phyloP scores from a whole-genome alignment of 53 echinoderm and acorn worm genomes.

The Echinometra lucunter region DNA sequence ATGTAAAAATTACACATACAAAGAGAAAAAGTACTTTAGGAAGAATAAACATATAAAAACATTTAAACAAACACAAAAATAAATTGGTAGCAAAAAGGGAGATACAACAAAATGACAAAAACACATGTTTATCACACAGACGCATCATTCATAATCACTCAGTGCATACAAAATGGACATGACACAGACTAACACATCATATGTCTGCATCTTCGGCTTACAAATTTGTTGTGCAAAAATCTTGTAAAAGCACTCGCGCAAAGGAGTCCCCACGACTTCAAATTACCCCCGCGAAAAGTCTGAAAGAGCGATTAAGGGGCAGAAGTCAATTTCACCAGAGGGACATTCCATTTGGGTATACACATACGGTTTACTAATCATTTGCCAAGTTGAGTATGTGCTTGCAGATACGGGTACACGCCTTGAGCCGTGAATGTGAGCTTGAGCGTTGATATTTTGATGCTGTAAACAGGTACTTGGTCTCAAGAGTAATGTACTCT shows the following conservation, averaged over 20 bases:
- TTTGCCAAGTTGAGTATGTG: constrained; percentile 26
- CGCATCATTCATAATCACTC: constrained; percentile 14
- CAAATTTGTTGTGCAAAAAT: constrained; percentile 60
- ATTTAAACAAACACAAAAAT: constrained; percentile 21
- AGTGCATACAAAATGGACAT: not conserved
- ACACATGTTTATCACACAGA: constrained; percentile 26
- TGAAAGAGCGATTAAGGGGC: constrained; percentile 21
- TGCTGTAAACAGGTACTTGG: constrained; percentile 26
- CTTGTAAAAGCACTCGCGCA: constrained; percentile 50
- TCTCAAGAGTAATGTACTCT: constrained; percentile 40
- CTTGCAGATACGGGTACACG: constrained; percentile 12
- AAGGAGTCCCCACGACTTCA: constrained; percentile 38
- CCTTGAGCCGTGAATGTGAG: constrained; percentile 26
- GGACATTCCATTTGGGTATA: constrained; percentile 55
- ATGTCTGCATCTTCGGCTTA: not conserved
- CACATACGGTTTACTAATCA: constrained; percentile 47
- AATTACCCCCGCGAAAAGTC: constrained; percentile 37
- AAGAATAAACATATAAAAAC: not conserved
- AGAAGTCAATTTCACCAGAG: constrained; percentile 60
- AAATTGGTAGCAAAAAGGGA: not conserved
- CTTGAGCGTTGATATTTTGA: constrained; percentile 39
- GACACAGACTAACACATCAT: not conserved
- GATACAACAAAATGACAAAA: constrained; percentile 15
- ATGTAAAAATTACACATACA: not conserved
- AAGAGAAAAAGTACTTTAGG: not conserved